These are phyloP conservation scores for Pristionchus exspectatus DNA, from an alignment of 2,888 invertebrate species.

Conservation along the genomic window DNA sequence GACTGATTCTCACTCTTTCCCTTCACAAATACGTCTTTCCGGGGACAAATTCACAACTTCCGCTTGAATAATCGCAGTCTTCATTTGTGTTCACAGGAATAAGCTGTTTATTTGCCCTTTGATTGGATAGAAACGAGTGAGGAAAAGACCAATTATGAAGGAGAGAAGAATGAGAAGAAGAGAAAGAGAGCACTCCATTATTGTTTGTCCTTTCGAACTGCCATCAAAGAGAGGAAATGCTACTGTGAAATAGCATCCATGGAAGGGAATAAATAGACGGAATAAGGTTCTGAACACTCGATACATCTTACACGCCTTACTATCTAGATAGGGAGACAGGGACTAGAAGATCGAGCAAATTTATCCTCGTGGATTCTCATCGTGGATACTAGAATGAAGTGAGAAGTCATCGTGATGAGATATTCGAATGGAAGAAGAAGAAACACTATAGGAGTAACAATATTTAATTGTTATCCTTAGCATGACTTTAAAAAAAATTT, in stretches of 20 bases:
- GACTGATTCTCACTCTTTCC: neutral
- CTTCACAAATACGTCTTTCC: neutral
- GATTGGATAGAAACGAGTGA: neutral
- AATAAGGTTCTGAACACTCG: neutral
- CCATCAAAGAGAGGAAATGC: constrained; percentile 6
- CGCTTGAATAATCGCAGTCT: constrained; percentile 27
- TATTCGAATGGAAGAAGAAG: too few relatives aligned
- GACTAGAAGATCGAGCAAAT: neutral
- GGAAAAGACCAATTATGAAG: constrained; percentile 38
- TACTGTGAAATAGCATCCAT: constrained; percentile 41
- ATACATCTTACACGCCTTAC: neutral
- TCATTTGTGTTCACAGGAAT: constrained; percentile 25
- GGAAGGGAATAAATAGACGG: neutral
- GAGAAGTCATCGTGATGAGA: neutral
- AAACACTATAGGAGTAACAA: too few relatives aligned
- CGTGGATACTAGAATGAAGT: neutral
- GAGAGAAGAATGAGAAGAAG: neutral
- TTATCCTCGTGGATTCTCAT: neutral
- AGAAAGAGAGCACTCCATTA: constrained; percentile 1
- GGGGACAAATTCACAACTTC: neutral
- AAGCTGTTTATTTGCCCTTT: neutral
- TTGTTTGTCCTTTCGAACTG: constrained; percentile 31
- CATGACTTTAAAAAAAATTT: too few relatives aligned
- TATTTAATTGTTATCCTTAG: too few relatives aligned
- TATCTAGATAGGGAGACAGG: neutral